These are phyloP conservation scores for Ciconia nigra DNA, from an alignment of 2,797 vertebrate species.

Conservation along the genomic window DNA sequence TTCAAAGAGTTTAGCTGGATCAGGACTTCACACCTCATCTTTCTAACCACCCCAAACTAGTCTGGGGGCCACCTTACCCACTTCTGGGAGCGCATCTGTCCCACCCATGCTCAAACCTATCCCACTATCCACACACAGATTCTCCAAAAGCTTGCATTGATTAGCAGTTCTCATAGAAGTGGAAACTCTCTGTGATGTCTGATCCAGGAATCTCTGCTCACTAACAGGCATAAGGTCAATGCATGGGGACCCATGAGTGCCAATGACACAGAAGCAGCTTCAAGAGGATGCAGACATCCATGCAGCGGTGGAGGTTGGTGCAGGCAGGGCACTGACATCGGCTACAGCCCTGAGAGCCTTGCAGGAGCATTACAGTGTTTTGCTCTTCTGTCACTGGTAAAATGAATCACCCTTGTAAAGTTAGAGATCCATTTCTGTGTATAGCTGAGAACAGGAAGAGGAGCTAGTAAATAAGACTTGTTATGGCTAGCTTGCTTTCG, in stretches of 20 bases:
- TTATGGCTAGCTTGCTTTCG: slow-evolving; percentile 11
- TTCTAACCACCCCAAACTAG: neutral
- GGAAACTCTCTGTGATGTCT: neutral
- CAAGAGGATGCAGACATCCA: neutral
- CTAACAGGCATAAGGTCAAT: accelerated
- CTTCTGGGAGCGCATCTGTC: neutral
- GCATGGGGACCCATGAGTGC: accelerated
- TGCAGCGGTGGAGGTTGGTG: accelerated
- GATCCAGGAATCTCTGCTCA: neutral
- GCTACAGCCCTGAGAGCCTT: neutral
- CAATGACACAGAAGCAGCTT: neutral
- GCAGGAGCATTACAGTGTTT: neutral
- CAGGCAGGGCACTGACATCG: neutral
- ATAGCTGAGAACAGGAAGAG: neutral
- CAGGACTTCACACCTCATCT: neutral
- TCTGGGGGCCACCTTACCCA: neutral
- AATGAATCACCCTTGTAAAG: neutral
- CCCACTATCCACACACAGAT: neutral
- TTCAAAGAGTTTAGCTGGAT: neutral
- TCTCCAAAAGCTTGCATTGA: neutral
- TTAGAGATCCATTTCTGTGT: neutral
- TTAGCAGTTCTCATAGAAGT: neutral
- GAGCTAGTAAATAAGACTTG: slow-evolving; percentile 18
- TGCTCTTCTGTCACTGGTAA: neutral
- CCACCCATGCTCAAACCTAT: neutral